Evolutionary conservation across 2,888 invertebrate species (phyloP), one percentile per base, ranked within the genome.

Genomic region (Nemotelus pantherinus): DNA sequence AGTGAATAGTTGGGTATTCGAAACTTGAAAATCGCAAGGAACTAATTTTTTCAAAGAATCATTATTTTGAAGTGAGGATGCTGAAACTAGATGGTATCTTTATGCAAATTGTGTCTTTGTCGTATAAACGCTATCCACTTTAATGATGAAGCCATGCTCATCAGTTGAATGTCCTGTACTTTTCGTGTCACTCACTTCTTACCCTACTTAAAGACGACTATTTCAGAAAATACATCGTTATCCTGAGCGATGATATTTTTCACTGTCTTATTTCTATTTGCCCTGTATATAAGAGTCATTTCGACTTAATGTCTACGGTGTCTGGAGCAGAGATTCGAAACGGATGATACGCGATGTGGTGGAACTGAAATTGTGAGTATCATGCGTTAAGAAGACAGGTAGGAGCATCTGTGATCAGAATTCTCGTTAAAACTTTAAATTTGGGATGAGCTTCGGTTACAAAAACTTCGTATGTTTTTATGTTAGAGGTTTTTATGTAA

Each of bases 191-290:
- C 10, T 25, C 57, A 5, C 3, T 57, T 10, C 25, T 57, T 25
- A 10, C 25, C 10, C 7, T 10, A 4, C 43, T 45, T 43, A 44
- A 43, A n/a, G n/a, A 64, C 43, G 64, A 64, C 63, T 45, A 64
- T 64, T 64, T 64, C 64, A 44, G 9, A 10, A 64, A 44, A 64
- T 64, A 64, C 43, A 45, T 64, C 64, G 64, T 64, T 63, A 44
- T n/a, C n/a, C 43, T 9, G 44, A 64, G 64, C 45, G 64, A 45
- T 64, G 64, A 64, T 64, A 64, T 44, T 64, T 44, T 64, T 64
- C 9, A 9, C 45, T 64, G 39, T 64, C 9, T 44, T 44, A 9
- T 44, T 64, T 43, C 45, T 63, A 57, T 57, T 57, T 57, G n/a
- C 10, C 57, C 25, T 57, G 57, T 3, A 57, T 25, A 25, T 25